Percentiles rank a stretch among this genome's conserved stretches.
Evolutionary conservation across 1,140 invertebrate species (phyloP).

Genomic region (Proctacanthus coquilletti): DNA sequence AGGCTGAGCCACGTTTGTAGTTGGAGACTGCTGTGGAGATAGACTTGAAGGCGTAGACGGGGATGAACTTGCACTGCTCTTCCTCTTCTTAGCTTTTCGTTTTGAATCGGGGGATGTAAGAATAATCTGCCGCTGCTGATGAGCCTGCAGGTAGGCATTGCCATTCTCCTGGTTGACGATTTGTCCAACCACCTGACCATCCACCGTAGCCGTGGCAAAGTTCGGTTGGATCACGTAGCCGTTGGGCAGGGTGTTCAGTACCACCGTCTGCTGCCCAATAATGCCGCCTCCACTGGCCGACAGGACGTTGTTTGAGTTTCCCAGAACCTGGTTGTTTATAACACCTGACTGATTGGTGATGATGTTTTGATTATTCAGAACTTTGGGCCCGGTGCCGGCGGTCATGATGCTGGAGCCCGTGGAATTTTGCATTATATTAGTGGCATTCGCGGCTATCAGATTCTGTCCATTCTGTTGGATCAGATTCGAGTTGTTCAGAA

Average conservation of each 20-base stretch:
- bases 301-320: slow-evolving; percentile 6
- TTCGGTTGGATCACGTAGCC: slow-evolving; percentile 65
- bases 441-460: slow-evolving; percentile 5
- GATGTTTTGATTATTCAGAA: slow-evolving; percentile 8
- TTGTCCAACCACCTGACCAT: slow-evolving; percentile 50
- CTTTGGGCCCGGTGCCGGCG: slow-evolving; percentile 14
- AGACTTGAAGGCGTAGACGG: slow-evolving; percentile 10
- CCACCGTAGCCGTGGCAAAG: slow-evolving; percentile 34
- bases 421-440: slow-evolving; percentile 10
- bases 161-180: slow-evolving; percentile 33
- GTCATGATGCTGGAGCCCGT: slow-evolving; percentile 6
- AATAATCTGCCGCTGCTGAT: slow-evolving; percentile 33
- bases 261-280: slow-evolving; percentile 56
- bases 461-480: slow-evolving; percentile 1
- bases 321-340: neutral
- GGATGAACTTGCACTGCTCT: slow-evolving; percentile 25
- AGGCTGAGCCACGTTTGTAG: no score
- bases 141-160: slow-evolving; percentile 31
- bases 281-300: slow-evolving; percentile 20
- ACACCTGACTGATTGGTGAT: slow-evolving; percentile 5
- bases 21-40: slow-evolving; percentile 27
- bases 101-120: slow-evolving; percentile 54
- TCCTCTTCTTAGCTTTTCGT: slow-evolving; percentile 58
- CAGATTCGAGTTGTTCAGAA: slow-evolving; percentile 4
- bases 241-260: slow-evolving; percentile 66